Evolutionary conservation across 2,888 invertebrate genomes (phyloP).

Genomic region (Anodontia alba): DNA sequence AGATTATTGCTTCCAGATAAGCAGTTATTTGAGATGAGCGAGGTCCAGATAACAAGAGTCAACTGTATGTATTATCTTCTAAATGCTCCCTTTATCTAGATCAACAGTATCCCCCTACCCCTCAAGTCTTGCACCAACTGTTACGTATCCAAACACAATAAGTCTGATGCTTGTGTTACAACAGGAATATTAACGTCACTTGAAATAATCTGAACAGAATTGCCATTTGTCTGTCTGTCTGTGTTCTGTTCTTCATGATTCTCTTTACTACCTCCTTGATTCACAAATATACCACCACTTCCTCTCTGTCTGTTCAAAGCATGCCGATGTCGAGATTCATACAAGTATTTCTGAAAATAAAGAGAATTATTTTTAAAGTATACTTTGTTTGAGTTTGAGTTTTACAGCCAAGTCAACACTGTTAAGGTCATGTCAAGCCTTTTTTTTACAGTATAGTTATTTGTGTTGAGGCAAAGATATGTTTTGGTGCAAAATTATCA

Average conservation of each 20-base stretch:
- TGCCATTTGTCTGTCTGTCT: slow-evolving; percentile 26
- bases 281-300: slow-evolving; percentile 95
- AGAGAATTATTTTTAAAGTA: too few species aligned
- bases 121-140: too few species aligned
- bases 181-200: slow-evolving; percentile 49
- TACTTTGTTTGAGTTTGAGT: too few species aligned
- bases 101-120: too few species aligned
- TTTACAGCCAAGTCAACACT: too few species aligned
- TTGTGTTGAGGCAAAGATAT: too few species aligned
- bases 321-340: slow-evolving; percentile 97
- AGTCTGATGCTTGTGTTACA: slow-evolving; percentile 50
- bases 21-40: too few species aligned
- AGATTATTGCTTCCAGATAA: too few species aligned
- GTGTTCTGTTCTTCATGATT: background rate
- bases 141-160: slow-evolving; percentile 44
- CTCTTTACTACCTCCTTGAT: slow-evolving; percentile 41
- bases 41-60: too few species aligned
- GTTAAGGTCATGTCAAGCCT: background rate
- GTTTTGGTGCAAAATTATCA: too few species aligned
- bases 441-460: background rate
- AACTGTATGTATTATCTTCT: too few species aligned
- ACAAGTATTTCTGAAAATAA: slow-evolving; percentile 94
- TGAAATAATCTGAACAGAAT: slow-evolving; percentile 17
- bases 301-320: slow-evolving; percentile 98
- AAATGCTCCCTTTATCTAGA: too few species aligned